phyloP scores from a whole-genome alignment of 2,888 invertebrate genomes.

The Seladonia tumulorum region DNA sequence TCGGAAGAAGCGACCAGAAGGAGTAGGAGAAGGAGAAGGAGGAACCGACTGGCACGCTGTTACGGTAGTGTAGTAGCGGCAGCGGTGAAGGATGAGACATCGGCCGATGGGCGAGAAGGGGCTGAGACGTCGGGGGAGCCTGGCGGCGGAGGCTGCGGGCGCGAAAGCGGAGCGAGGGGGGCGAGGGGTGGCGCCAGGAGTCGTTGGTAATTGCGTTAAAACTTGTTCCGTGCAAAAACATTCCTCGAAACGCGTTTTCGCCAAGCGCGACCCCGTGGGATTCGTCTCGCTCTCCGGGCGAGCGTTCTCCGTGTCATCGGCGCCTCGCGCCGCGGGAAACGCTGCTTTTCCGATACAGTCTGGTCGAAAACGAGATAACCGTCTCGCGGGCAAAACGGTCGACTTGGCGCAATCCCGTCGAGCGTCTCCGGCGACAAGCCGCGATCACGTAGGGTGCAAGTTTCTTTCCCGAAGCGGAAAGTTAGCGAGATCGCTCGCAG shows the following conservation, averaged over 20 bases:
- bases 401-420: slow-evolving; percentile 1
- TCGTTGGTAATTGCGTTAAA: slow-evolving; percentile 82
- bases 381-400: not conserved
- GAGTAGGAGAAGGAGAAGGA: slow-evolving; percentile 27
- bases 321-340: not conserved
- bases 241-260: slow-evolving; percentile 76
- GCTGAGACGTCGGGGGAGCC: not conserved
- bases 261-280: slow-evolving; percentile 45
- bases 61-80: not conserved
- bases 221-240: slow-evolving; percentile 81
- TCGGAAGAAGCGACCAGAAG: slow-evolving; percentile 1
- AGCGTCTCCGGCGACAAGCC: not conserved
- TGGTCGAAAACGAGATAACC: not conserved
- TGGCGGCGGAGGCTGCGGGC: slow-evolving; percentile 37
- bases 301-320: not conserved
- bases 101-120: slow-evolving; percentile 33
- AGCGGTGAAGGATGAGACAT: slow-evolving; percentile 44
- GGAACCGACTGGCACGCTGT: slow-evolving; percentile 33
- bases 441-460: slow-evolving; percentile 17
- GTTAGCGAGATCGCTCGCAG: slow-evolving; percentile 31
- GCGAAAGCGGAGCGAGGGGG: slow-evolving; percentile 37
- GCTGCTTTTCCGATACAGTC: not conserved
- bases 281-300: slow-evolving; percentile 15
- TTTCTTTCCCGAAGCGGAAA: slow-evolving; percentile 42
- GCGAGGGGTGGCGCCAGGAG: slow-evolving; percentile 77